phyloP scores from a whole-genome alignment of 2,113 vertebrate genomes.

The Tragelaphus imberbis region DNA sequence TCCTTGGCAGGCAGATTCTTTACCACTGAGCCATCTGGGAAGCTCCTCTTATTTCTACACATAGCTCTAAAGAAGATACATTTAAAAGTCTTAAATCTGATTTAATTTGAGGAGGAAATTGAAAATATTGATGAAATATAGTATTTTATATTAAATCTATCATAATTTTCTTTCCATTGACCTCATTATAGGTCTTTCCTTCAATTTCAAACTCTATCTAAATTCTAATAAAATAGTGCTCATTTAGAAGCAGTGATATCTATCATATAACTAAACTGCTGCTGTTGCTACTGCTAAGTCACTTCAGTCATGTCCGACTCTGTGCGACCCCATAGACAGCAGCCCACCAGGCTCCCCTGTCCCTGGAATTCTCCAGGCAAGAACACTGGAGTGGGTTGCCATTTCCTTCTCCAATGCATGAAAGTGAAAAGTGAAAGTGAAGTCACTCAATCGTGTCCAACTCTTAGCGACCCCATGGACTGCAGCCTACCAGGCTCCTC shows the following conservation, averaged over 20 bases:
- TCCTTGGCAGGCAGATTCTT: not conserved
- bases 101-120: not conserved
- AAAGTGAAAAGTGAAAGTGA: too few relatives aligned
- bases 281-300: too few relatives aligned
- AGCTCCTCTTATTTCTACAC: not conserved
- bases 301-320: too few relatives aligned
- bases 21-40: not conserved
- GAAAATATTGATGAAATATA: not conserved
- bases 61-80: not conserved
- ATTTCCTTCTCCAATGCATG: too few relatives aligned
- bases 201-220: not conserved
- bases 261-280: constrained; percentile 23
- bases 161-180: not conserved
- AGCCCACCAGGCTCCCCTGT: too few relatives aligned
- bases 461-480: too few relatives aligned
- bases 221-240: not conserved
- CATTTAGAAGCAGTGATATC: not conserved
- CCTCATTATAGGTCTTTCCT: not conserved
- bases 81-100: not conserved
- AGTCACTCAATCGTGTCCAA: too few relatives aligned
- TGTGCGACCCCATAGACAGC: too few relatives aligned
- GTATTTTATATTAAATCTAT: not conserved
- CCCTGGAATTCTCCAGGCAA: too few relatives aligned
- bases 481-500: too few relatives aligned
- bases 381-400: too few relatives aligned